A percentile compares a stretch with the other conserved stretches of the same genome.
phyloP scores from a whole-genome alignment of 1,140 invertebrate genomes.

The Drosophila miranda region DNA sequence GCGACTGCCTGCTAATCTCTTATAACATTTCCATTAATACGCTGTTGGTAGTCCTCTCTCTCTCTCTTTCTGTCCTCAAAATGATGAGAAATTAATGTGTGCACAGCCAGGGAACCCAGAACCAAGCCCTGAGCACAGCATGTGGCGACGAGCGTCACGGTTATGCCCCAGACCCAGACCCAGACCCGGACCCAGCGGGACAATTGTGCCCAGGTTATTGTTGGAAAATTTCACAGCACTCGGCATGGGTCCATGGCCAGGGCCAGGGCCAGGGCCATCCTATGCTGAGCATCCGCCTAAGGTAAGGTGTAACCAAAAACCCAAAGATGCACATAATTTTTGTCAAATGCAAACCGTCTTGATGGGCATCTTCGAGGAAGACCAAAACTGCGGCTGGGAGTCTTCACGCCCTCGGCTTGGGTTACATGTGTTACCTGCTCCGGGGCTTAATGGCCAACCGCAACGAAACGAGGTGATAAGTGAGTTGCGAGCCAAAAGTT shows the following conservation, averaged over 20 bases:
- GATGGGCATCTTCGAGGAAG: not conserved
- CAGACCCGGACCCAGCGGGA: slow-evolving; percentile 54
- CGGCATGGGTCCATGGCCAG: slow-evolving; percentile 53
- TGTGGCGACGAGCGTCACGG: slow-evolving; percentile 57
- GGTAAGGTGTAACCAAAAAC: slow-evolving; percentile 78
- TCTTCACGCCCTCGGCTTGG: slow-evolving; percentile 54
- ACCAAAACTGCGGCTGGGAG: slow-evolving; percentile 35
- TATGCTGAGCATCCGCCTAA: too few species aligned
- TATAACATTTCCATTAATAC: slow-evolving; percentile 80
- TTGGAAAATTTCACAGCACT: slow-evolving; percentile 75
- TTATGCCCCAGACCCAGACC: slow-evolving; percentile 11
- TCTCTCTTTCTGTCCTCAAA: slow-evolving; percentile 24
- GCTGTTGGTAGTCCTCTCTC: slow-evolving; percentile 56
- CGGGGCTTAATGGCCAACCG: slow-evolving; percentile 26
- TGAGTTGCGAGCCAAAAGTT: slow-evolving; percentile 7
- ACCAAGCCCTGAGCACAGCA: slow-evolving; percentile 48
- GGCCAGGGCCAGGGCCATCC: slow-evolving; percentile 22
- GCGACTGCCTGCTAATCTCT: slow-evolving; percentile 65
- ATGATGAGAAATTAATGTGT: slow-evolving; percentile 81
- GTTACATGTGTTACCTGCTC: slow-evolving; percentile 35
- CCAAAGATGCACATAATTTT: slow-evolving; percentile 67
- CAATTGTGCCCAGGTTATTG: slow-evolving; percentile 67
- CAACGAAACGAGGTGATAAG: slow-evolving; percentile 47
- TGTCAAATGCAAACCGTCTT: slow-evolving; percentile 73
- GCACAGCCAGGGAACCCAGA: slow-evolving; percentile 34